Base-by-base conservation (phyloP, 2,888 invertebrate genomes). In the Spatulosminthurus flaviceps region DNA sequence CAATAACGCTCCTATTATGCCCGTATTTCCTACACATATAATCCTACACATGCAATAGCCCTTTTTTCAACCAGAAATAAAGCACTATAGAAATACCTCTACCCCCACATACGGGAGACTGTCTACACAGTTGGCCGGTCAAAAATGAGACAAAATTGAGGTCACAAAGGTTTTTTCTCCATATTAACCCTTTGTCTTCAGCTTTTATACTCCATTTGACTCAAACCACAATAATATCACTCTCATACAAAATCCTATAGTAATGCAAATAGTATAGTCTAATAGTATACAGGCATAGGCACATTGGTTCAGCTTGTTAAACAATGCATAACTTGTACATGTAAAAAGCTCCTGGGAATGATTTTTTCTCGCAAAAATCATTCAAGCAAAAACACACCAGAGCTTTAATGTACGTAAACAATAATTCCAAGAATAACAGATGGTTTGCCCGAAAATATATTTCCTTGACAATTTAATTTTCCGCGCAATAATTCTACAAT, bases 331-430 rank as follows among this genome's bases (percentile, higher is more conserved):
- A 9, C 34, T 34, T 34, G 34, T n/a, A n/a, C 34, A 9, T 4
- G 34, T 7, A 4, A 34, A 4, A 34, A 21, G 9, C 5, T 24
- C 41, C 13, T 43, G 51, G 72, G 61, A 74, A 72, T 72, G 22
- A 43, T 51, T 43, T 28, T 69, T 16, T 60, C 24, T 60, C 28
- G 75, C 75, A 75, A 75, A 75, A 75, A 75, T 75, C 60, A 42
- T 66, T 75, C 19, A 34, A 75, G 64, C 41, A 61, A 29, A 74
- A 74, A 60, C 11, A n/a, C 29, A 2, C n/a, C 24, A 64, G 26
- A 64, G 64, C 16, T 16, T 64, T 7, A 1, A 24, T 64, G 19
- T 64, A 11, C 34, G 4, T 34, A 9, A 24, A 22, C 64, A 22
- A 64, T n/a, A 11, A 64, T n/a, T 51, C 19, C 5, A 16, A 2